Base-by-base conservation (phyloP, 2,113 vertebrate species). In the Neolamprologus longior region DNA sequence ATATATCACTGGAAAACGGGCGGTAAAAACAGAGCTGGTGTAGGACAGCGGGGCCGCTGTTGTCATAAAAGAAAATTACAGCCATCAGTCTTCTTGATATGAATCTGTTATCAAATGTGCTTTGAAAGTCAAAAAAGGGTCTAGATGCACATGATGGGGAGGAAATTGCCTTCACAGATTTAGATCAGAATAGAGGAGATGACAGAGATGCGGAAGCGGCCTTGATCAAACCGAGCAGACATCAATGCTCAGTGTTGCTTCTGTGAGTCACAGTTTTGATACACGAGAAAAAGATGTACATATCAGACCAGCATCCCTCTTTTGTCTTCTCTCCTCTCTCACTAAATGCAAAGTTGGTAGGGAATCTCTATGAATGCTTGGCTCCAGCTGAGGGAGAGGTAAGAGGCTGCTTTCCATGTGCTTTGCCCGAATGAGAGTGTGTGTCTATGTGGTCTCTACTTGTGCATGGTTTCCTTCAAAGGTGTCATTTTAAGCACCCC, bases 341-440 rank as follows among this genome's bases (percentile, higher is more conserved):
- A 93, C 90, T 91, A 93, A 94, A 94, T 93, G 93, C 95, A 93
- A 96, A 96, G 96, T 95, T 96, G 95, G 88, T 96, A 94, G 95
- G 96, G 87, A 94, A 84, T 89, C 94, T 96, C 90, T 94, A 93
- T 96, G 95, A 96, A 92, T 87, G 92, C 91, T 94, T 96, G 95
- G 94, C 94, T 94, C 87, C 91, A 86, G 84, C 92, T 93, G 93
- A 96, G 93, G 94, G 93, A 83, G 93, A 96, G 96, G 96, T 97
- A 96, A 97, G 96, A 93, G 84, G 91, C 90, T 93, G 90, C 88
- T 90, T 93, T 86, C 55, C 91, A 87, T 89, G 55, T 91, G 93
- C 89, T 86, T 90, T 90, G 82, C 57, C 58, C 82, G 19, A 86
- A 87, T 88, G 86, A 86, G 61, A 88, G 86, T 82, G 50, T 73